A percentile compares a stretch with the other conserved stretches of the same genome.
Evolutionary conservation across 2,888 invertebrate species (phyloP).

Genomic region (Chrysomela aeneicollis): DNA sequence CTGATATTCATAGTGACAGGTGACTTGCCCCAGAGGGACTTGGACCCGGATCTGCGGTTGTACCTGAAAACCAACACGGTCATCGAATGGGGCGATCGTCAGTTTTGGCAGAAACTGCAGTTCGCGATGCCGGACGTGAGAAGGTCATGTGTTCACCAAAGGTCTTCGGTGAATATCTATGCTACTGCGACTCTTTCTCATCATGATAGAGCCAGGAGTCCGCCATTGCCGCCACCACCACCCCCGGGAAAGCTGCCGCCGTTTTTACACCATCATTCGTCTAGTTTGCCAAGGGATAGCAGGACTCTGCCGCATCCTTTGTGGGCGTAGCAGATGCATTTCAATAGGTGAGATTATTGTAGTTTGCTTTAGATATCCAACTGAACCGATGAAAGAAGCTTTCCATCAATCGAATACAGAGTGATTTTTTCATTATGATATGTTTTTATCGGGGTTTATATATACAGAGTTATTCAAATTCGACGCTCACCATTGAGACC

Average conservation of each 20-base stretch:
- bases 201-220: slow-evolving; percentile 66
- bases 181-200: slow-evolving; percentile 66
- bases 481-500: too few relatives aligned
- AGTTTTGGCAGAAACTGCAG: slow-evolving; percentile 96
- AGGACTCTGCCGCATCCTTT: slow-evolving; percentile 74
- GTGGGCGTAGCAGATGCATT: slow-evolving; percentile 78
- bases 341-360: background rate
- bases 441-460: too few relatives aligned
- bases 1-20: slow-evolving; percentile 91
- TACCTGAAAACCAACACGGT: slow-evolving; percentile 91
- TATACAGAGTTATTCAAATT: too few relatives aligned
- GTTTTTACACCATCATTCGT: slow-evolving; percentile 62
- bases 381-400: background rate
- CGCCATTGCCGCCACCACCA: slow-evolving; percentile 68
- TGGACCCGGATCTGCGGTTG: slow-evolving; percentile 89
- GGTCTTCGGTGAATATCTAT: slow-evolving; percentile 76
- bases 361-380: background rate
- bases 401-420: too few relatives aligned
- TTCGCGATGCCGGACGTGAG: slow-evolving; percentile 87
- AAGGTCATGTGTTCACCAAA: slow-evolving; percentile 69
- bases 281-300: slow-evolving; percentile 62
- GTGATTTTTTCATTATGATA: too few relatives aligned
- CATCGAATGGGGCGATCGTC: slow-evolving; percentile 92
- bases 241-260: slow-evolving; percentile 70
- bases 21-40: slow-evolving; percentile 86